phyloP scores from a whole-genome alignment of 2,888 invertebrate genomes.

The Amblyjoppa proteus region DNA sequence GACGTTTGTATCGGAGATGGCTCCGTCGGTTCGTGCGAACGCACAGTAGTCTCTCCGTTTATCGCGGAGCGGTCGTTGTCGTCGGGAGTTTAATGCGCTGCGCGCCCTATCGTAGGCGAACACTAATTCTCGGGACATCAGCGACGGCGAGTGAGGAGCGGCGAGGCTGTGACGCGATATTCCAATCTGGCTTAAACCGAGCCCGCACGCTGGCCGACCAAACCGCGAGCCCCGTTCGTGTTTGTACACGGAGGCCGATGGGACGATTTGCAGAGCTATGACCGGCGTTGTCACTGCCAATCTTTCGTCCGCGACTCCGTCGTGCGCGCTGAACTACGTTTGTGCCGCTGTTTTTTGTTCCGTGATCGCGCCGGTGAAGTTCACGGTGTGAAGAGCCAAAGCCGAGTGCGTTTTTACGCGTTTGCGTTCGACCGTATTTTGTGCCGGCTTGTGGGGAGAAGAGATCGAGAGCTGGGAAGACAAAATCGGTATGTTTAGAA shows the following conservation, averaged over 20 bases:
- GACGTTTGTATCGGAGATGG: neutral
- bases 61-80: neutral
- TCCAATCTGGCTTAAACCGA: slow-evolving; percentile 45
- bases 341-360: slow-evolving; percentile 2
- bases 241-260: neutral
- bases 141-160: slow-evolving; percentile 11
- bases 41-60: neutral
- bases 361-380: slow-evolving; percentile 11
- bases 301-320: slow-evolving; percentile 20
- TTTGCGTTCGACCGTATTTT: neutral
- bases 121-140: slow-evolving; percentile 29
- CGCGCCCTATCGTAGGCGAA: neutral
- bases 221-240: neutral
- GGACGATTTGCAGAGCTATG: slow-evolving; percentile 1
- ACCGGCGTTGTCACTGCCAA: slow-evolving; percentile 3
- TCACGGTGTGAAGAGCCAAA: slow-evolving; percentile 9
- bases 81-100: slow-evolving; percentile 2
- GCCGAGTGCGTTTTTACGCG: neutral
- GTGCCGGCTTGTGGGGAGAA: neutral
- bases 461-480: neutral
- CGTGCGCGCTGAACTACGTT: slow-evolving; percentile 4
- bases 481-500: neutral
- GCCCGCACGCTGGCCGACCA: neutral
- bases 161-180: slow-evolving; percentile 2
- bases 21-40: neutral